These are phyloP conservation scores for Mionectes olivaceus DNA, from an alignment of 2,797 vertebrate genomes.

Conservation along the genomic window DNA sequence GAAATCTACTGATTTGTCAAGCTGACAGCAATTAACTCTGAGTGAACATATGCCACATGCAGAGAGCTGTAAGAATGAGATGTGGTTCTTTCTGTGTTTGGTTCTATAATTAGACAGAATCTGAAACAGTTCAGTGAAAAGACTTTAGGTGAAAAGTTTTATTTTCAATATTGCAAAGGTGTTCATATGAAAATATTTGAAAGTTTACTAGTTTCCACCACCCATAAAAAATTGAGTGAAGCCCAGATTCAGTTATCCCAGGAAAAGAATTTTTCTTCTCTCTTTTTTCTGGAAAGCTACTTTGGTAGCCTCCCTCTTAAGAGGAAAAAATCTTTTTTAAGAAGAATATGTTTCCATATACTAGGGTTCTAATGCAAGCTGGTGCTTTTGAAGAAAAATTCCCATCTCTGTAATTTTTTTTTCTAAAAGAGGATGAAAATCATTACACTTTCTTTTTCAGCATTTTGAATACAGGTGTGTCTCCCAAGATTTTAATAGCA, in stretches of 20 bases:
- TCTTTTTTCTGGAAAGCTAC: not conserved
- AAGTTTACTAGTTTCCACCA: not conserved
- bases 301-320: not conserved
- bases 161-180: not conserved
- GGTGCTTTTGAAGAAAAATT: not conserved
- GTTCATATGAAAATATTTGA: not conserved
- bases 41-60: not conserved
- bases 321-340: not conserved
- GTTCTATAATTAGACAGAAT: not conserved
- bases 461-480: not conserved
- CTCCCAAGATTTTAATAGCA: not conserved
- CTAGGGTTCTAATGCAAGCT: not conserved
- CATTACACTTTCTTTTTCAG: not conserved
- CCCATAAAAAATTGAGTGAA: not conserved
- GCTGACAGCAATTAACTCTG: not conserved
- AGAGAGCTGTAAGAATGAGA: not conserved
- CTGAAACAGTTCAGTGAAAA: not conserved
- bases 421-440: not conserved
- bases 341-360: not conserved
- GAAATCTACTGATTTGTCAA: not conserved
- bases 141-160: not conserved
- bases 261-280: not conserved
- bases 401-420: not conserved
- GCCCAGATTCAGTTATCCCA: not conserved
- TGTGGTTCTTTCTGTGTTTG: not conserved